phyloP scores from a whole-genome alignment of 2,888 invertebrate species.

The Drosophila paucipuncta region DNA sequence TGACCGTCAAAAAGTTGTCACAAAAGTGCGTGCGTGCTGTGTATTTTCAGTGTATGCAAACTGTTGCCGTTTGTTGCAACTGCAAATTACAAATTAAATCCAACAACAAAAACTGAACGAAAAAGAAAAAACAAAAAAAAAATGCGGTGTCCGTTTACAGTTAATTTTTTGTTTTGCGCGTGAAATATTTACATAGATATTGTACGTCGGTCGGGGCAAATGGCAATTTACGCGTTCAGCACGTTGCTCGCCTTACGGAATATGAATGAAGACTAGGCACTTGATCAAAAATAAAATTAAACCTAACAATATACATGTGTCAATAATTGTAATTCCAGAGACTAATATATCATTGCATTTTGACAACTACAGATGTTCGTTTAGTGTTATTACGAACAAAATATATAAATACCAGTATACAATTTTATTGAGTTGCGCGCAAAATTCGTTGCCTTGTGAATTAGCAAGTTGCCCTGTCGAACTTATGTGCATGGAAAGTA shows the following conservation, averaged over 20 bases:
- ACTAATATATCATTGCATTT: conserved; percentile 29
- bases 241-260: conserved; percentile 43
- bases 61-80: conserved; percentile 6
- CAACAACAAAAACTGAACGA: background rate
- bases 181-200: conserved; percentile 42
- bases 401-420: conserved; percentile 55
- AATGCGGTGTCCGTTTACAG: conserved; percentile 14
- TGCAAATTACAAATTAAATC: background rate
- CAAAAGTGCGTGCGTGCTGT: conserved; percentile 1
- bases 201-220: conserved; percentile 13
- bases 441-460: conserved; percentile 42
- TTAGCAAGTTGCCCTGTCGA: conserved; percentile 16
- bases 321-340: conserved; percentile 33
- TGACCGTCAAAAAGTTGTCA: conserved; percentile 25
- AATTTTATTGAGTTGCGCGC: conserved; percentile 49
- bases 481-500: background rate
- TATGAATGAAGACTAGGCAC: conserved; percentile 39
- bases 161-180: conserved; percentile 60
- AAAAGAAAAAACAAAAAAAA: background rate
- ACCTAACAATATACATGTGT: conserved; percentile 2
- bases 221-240: conserved; percentile 51
- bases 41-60: background rate
- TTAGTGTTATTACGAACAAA: conserved; percentile 17
- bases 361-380: conserved; percentile 26
- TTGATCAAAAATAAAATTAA: conserved; percentile 21